Percentiles rank a stretch among this genome's conserved stretches.
phyloP scores from a whole-genome alignment of 30 jellyfish, hydroid and myxozoan genomes.

The Cassiopea xamachana region DNA sequence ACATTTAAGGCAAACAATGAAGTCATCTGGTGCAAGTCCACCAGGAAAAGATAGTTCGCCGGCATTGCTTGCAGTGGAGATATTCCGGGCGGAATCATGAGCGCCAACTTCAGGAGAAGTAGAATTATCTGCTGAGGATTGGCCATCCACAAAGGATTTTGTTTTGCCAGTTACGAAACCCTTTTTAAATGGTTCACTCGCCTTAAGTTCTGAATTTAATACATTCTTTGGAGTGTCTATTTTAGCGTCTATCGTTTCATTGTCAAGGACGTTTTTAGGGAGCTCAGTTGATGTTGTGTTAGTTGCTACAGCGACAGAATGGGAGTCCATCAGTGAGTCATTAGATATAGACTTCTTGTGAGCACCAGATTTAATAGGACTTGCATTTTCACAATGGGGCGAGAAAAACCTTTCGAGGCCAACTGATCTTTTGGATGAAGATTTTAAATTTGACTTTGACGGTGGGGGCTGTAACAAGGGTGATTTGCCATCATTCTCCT shows the following conservation, averaged over 20 bases:
- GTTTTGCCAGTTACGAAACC: background rate
- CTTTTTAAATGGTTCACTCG: too few relatives aligned
- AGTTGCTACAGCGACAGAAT: background rate
- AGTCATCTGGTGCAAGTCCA: constrained; percentile 60
- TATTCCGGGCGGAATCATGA: background rate
- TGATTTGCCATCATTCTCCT: background rate
- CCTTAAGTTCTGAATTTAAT: too few relatives aligned
- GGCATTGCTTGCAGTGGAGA: background rate
- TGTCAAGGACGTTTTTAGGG: background rate
- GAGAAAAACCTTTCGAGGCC: constrained; percentile 9
- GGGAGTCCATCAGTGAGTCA: background rate
- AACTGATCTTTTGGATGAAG: background rate
- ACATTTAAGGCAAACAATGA: constrained; percentile 81
- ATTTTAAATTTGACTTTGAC: background rate
- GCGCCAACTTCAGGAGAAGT: background rate
- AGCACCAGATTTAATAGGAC: background rate
- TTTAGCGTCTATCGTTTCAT: background rate
- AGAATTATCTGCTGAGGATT: background rate
- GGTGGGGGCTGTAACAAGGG: background rate
- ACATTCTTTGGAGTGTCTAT: background rate
- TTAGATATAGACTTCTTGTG: background rate
- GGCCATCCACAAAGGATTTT: background rate
- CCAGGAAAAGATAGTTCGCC: background rate
- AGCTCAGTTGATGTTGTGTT: background rate
- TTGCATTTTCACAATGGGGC: background rate